phyloP scores from a whole-genome alignment of 2,113 vertebrate genomes.

The Trematomus loennbergii region DNA sequence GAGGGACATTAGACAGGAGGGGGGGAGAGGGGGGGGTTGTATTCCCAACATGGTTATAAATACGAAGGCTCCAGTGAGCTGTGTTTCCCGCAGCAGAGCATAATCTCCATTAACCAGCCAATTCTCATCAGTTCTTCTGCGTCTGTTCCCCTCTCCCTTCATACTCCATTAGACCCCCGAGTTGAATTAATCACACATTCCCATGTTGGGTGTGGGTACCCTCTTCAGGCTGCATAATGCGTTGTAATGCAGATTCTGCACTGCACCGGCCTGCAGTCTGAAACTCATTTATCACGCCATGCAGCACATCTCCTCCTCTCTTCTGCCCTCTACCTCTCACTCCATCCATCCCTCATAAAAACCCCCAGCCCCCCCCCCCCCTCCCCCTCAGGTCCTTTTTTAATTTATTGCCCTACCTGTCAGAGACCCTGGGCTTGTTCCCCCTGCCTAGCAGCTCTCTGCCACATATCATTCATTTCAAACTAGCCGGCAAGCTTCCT shows the following conservation, averaged over 20 bases:
- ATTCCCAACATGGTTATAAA: slow-evolving; percentile 36
- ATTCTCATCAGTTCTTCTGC: slow-evolving; percentile 19
- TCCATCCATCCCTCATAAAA: slow-evolving; percentile 20
- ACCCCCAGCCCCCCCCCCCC: background rate
- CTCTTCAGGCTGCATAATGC: slow-evolving; percentile 24
- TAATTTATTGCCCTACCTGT: slow-evolving; percentile 45
- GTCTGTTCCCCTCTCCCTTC: slow-evolving; percentile 2
- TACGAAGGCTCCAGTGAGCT: background rate
- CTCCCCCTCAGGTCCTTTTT: slow-evolving; percentile 17
- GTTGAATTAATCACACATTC: slow-evolving; percentile 28
- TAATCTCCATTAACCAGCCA: slow-evolving; percentile 30
- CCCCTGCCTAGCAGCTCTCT: slow-evolving; percentile 5
- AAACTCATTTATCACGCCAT: slow-evolving; percentile 50
- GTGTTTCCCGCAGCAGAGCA: slow-evolving; percentile 4
- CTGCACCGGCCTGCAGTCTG: slow-evolving; percentile 30
- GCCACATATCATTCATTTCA: slow-evolving; percentile 41
- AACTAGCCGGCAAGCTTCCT: background rate
- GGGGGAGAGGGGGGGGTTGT: slow-evolving; percentile 3
- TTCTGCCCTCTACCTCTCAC: slow-evolving; percentile 21
- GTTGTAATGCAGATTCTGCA: slow-evolving; percentile 43
- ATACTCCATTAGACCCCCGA: slow-evolving; percentile 32
- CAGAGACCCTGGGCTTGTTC: slow-evolving; percentile 35
- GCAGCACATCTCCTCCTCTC: slow-evolving; percentile 22
- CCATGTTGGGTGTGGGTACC: slow-evolving; percentile 11
- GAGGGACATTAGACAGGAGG: slow-evolving; percentile 8